Evolutionary conservation across 2,113 vertebrate genomes (phyloP), one percentile per base, ranked within the genome.

Genomic region (Gopherus flavomarginatus): DNA sequence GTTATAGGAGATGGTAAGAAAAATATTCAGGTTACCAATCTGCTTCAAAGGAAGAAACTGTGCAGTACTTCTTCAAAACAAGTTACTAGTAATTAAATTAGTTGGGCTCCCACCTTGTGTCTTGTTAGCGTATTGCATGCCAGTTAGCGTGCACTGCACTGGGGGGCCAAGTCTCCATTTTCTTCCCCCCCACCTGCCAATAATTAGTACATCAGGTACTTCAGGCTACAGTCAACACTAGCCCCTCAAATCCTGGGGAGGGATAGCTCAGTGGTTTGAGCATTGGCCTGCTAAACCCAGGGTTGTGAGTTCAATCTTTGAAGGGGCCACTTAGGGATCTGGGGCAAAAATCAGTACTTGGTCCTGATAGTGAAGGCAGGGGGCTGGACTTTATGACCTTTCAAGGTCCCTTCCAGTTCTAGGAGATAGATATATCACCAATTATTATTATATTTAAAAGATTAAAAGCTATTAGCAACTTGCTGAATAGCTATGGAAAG

Each of bases 161-260:
- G 11, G 19, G 19, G 69, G 69, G 35, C n/a, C 2, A 49, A 49
- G 49, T 22, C 29, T 50, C 31, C 69, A 27, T 0, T 3, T 85
- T 72, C 44, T 2, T 59, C 91, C 78, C 87, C 87, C 22, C 3
- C 2, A 0, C 19, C 35, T 80, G 22, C 4, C 84, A 92, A 31
- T 5, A 81, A 42, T 2, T n/a, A 85, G 83, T 21, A 53, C 50
- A n/a, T 26, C n/a, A 83, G 69, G 54, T 1, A 29, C 27, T 90
- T 93, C 26, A 42, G 69, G n/a, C 75, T 85, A 9, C 86, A 94
- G 53, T 53, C 0, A 24, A 0, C 26, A 53, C 1, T 29, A n/a
- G 22, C 42, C 95, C 57, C 83, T 81, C 24, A 50, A 89, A 81
- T 38, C 31, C 31, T 10, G 10, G 47, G 47, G 47, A 47, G 47